Percentiles rank a stretch among this genome's conserved stretches.
These are phyloP conservation scores for Synanthedon myopaeformis DNA, from an alignment of 2,888 invertebrate genomes.

Conservation along the genomic window DNA sequence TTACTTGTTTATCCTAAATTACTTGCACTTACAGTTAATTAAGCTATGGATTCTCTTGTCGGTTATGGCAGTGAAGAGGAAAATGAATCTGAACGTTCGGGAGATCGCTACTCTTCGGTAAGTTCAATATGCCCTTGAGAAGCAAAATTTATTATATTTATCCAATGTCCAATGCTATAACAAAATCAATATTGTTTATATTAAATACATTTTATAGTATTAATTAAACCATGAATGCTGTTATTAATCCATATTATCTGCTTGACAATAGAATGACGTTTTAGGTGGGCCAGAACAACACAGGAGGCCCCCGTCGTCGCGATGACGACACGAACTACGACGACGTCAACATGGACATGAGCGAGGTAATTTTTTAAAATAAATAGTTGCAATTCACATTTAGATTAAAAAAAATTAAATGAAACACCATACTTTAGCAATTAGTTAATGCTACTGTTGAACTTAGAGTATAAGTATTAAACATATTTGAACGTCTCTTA, in stretches of 20 bases:
- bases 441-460: too few relatives aligned
- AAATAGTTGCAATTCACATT: background rate
- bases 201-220: too few relatives aligned
- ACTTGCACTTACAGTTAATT: too few relatives aligned
- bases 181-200: too few relatives aligned
- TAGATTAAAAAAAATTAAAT: too few relatives aligned
- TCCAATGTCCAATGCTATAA: too few relatives aligned
- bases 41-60: conserved; percentile 78
- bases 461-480: too few relatives aligned
- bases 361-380: conserved; percentile 68
- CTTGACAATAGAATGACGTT: conserved; percentile 71
- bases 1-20: too few relatives aligned
- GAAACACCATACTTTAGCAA: background rate
- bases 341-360: conserved; percentile 83
- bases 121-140: conserved; percentile 15
- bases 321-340: conserved; percentile 79
- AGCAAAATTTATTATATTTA: too few relatives aligned
- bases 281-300: conserved; percentile 46
- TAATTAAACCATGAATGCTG: conserved; percentile 3
- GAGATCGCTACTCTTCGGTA: conserved; percentile 39
- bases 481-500: too few relatives aligned
- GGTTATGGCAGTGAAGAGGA: conserved; percentile 86
- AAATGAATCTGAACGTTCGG: conserved; percentile 61
- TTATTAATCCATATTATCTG: conserved; percentile 71
- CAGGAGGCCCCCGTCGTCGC: conserved; percentile 34